Percentiles rank a stretch among this genome's conserved stretches.
Conservation (phyloP, 2,113 vertebrate genomes). For the Takifugu flavidus region DNA sequence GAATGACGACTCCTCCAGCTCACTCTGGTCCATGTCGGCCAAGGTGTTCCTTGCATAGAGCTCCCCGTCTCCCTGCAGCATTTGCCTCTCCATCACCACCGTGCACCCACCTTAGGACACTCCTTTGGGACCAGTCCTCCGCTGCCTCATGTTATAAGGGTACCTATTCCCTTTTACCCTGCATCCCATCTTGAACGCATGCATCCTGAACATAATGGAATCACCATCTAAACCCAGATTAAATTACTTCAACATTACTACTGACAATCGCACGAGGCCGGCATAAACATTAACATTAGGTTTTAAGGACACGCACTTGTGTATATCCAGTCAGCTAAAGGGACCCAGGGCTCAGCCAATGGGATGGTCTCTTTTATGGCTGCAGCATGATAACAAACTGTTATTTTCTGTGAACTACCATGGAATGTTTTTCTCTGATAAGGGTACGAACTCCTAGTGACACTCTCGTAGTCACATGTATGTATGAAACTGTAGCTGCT, state of each 20-base stretch:
- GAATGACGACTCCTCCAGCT: constrained; percentile 57
- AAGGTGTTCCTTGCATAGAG: constrained; percentile 30
- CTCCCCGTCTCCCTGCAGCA: constrained; percentile 45
- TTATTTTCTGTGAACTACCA: constrained; percentile 39
- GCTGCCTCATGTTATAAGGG: constrained; percentile 7
- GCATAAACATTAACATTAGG: constrained; percentile 37
- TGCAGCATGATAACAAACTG: constrained; percentile 63
- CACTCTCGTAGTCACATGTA: background rate
- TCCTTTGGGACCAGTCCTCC: constrained; percentile 13
- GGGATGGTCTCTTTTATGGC: constrained; percentile 29
- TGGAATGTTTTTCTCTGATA: constrained; percentile 66
- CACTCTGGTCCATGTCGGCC: constrained; percentile 58
- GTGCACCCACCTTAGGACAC: constrained; percentile 26
- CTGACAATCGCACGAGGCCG: constrained; percentile 23
- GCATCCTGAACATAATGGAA: constrained; percentile 31
- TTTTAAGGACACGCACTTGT: constrained; percentile 12
- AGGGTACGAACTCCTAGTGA: constrained; percentile 31
- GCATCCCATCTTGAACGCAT: constrained; percentile 20
- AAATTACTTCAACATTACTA: constrained; percentile 23
- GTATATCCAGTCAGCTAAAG: constrained; percentile 38
- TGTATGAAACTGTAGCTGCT: no score
- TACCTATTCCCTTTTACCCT: constrained; percentile 37
- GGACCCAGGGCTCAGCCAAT: constrained; percentile 51
- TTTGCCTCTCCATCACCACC: constrained; percentile 57
- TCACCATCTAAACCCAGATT: constrained; percentile 11